A percentile compares a stretch with the other conserved stretches of the same genome.
Conservation (phyloP, 2,888 invertebrate genomes). For the Serrognathus titanus region DNA sequence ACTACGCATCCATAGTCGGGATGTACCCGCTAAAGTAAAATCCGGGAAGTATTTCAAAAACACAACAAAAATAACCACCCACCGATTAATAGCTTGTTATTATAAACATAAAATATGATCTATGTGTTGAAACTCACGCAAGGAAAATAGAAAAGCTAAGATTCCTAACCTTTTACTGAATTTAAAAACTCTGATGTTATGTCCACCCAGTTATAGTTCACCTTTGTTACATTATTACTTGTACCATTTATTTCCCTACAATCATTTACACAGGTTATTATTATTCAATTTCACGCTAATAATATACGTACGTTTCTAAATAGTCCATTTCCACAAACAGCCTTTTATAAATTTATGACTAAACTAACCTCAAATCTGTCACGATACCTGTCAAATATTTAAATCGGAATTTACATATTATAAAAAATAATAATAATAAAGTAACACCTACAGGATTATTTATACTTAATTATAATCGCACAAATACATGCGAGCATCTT, state of each 20-base stretch:
- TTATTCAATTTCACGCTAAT: background rate
- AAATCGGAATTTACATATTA: too few relatives aligned
- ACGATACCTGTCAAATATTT: too few relatives aligned
- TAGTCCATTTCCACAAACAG: conserved; percentile 10
- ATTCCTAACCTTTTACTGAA: conserved; percentile 55
- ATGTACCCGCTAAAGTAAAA: too few relatives aligned
- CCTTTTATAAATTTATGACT: too few relatives aligned
- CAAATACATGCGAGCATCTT: too few relatives aligned
- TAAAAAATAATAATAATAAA: too few relatives aligned
- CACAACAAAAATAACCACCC: conserved; percentile 1
- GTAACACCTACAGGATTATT: too few relatives aligned
- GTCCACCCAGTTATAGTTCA: conserved; percentile 60
- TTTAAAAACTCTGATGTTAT: conserved; percentile 58
- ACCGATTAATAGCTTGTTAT: background rate
- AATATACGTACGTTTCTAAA: conserved; percentile 14
- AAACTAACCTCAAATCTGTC: too few relatives aligned
- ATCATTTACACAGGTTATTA: background rate
- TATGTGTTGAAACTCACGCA: background rate
- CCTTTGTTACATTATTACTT: conserved; percentile 17
- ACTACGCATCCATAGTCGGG: too few relatives aligned
- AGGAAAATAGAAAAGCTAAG: background rate
- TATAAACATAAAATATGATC: background rate
- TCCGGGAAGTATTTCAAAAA: conserved; percentile 12
- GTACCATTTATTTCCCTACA: conserved; percentile 15
- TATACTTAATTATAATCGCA: too few relatives aligned